phyloP scores from a whole-genome alignment of 1,140 invertebrate genomes.

The Formica selysi region DNA sequence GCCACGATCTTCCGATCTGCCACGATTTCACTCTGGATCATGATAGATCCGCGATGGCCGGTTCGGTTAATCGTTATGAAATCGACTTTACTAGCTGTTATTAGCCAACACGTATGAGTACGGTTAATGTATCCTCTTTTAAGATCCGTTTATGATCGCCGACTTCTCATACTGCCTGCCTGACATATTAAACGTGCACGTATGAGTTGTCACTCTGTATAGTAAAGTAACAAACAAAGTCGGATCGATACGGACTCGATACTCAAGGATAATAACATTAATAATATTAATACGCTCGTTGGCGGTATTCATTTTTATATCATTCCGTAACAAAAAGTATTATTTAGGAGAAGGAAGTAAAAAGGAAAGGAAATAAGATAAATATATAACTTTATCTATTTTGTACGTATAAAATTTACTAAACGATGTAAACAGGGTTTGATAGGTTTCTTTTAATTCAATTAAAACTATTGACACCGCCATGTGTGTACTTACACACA shows the following conservation, averaged over 20 bases:
- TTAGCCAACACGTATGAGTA: conserved; percentile 61
- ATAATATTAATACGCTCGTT: conserved; percentile 52
- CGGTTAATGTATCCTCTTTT: conserved; percentile 60
- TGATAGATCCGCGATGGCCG: conserved; percentile 6
- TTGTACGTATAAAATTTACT: conserved; percentile 18
- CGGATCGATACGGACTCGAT: conserved; percentile 37
- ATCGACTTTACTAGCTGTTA: conserved; percentile 47
- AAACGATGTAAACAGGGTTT: conserved; percentile 41
- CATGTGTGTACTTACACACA: neutral
- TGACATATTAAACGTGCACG: neutral
- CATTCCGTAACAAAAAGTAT: conserved; percentile 44
- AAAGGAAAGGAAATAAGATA: conserved; percentile 29
- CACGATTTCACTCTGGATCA: conserved; percentile 9
- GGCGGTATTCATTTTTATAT: conserved; percentile 38
- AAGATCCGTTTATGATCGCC: conserved; percentile 49
- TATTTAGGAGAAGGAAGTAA: conserved; percentile 9
- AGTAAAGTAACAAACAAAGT: conserved; percentile 42
- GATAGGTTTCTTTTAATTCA: conserved; percentile 29
- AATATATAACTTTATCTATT: conserved; percentile 33
- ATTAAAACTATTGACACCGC: conserved; percentile 12
- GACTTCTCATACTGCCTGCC: conserved; percentile 17
- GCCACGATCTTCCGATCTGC: neutral
- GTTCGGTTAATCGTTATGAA: conserved; percentile 47
- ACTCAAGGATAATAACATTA: conserved; percentile 60
- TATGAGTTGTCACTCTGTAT: conserved; percentile 21